phyloP scores from a whole-genome alignment of 2,888 invertebrate genomes.

The Mantis religiosa region DNA sequence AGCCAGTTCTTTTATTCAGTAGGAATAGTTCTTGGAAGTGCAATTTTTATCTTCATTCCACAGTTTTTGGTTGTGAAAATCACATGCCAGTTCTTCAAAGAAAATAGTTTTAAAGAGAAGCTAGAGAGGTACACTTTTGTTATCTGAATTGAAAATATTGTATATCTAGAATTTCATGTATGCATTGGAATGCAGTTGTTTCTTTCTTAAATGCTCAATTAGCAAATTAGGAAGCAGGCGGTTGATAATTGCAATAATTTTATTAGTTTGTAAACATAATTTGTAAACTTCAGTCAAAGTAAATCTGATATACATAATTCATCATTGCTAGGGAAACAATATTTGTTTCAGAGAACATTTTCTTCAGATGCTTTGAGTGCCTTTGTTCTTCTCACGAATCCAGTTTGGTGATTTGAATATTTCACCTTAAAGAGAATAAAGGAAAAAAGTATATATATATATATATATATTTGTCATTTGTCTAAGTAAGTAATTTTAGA shows the following conservation, averaged over 20 bases:
- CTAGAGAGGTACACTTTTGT: background rate
- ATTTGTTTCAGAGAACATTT: background rate
- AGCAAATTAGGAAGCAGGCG: background rate
- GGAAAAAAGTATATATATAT: background rate
- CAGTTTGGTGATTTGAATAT: background rate
- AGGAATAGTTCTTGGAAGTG: background rate
- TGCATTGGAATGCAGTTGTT: background rate
- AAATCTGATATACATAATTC: conserved; percentile 3
- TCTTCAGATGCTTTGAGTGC: conserved; percentile 21
- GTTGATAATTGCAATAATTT: background rate
- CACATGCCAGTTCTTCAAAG: background rate
- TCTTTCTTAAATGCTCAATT: conserved; percentile 1
- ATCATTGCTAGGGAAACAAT: background rate
- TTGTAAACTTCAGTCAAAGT: background rate
- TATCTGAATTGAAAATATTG: background rate
- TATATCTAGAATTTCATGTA: background rate
- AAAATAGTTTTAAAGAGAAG: background rate
- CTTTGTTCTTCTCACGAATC: conserved; percentile 23
- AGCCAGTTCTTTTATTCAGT: background rate
- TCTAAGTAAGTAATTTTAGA: background rate
- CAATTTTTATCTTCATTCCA: background rate
- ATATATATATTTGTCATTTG: background rate
- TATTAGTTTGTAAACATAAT: background rate
- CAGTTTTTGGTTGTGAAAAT: background rate
- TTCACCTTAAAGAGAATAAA: background rate